Conservation (phyloP, 2,888 invertebrate species). For the Aleiodes testaceus region DNA sequence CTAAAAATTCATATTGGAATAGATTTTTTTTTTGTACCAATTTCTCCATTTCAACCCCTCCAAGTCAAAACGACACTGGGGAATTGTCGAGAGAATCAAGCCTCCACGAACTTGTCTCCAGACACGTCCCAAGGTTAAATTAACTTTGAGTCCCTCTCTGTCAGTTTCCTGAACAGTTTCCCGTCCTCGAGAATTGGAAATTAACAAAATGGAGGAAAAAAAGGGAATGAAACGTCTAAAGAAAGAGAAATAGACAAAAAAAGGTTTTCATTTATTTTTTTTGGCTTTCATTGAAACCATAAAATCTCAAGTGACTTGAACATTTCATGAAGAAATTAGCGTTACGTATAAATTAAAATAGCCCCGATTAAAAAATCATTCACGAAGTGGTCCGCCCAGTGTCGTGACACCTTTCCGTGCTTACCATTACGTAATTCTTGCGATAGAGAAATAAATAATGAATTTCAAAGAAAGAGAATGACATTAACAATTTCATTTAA, state of each 20-base stretch:
- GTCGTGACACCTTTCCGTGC: not conserved
- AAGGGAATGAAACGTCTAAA: conserved; percentile 40
- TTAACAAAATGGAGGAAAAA: conserved; percentile 7
- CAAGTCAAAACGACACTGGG: not conserved
- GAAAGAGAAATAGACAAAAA: conserved; percentile 38
- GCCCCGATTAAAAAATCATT: not conserved
- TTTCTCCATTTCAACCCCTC: conserved; percentile 1
- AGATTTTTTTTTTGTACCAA: not conserved
- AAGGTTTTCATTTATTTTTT: conserved; percentile 27
- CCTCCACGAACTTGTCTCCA: conserved; percentile 4
- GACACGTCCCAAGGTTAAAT: conserved; percentile 20
- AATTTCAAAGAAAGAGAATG: too few relatives aligned
- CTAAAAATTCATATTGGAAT: too few relatives aligned
- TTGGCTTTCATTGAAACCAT: not conserved
- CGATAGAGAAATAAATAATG: not conserved
- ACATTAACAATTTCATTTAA: too few relatives aligned
- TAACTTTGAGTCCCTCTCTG: not conserved
- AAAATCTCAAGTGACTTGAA: not conserved
- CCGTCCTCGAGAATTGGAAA: conserved; percentile 10
- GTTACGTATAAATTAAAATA: not conserved
- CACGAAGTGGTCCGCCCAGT: not conserved
- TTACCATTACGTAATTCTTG: not conserved
- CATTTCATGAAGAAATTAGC: not conserved
- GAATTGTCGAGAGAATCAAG: not conserved
- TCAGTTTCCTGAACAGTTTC: conserved; percentile 19